A percentile compares a stretch with the other conserved stretches of the same genome.
These are phyloP conservation scores for Hydrocynus forskahlii DNA, from an alignment of 2,797 vertebrate genomes.

Conservation along the genomic window DNA sequence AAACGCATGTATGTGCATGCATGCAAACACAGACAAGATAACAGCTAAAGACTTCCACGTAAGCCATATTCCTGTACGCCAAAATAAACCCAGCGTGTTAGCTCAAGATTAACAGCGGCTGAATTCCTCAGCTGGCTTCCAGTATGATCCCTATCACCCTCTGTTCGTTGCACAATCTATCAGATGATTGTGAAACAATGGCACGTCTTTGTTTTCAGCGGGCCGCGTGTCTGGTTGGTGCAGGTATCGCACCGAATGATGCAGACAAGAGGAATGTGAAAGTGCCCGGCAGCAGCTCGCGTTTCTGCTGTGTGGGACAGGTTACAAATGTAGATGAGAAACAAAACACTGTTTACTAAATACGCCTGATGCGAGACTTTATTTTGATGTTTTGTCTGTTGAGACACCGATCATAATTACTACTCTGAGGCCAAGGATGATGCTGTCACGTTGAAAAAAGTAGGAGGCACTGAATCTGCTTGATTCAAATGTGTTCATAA, in stretches of 20 bases:
- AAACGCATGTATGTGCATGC: neutral
- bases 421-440: neutral
- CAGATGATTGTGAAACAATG: constrained; percentile 51
- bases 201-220: constrained; percentile 46
- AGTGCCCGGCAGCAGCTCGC: constrained; percentile 3
- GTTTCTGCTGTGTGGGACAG: constrained; percentile 18
- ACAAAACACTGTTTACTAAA: constrained; percentile 37
- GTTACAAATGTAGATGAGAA: constrained; percentile 3
- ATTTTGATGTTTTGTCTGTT: constrained; percentile 14
- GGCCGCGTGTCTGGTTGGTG: constrained; percentile 55
- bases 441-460: neutral
- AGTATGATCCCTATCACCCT: constrained; percentile 41
- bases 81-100: constrained; percentile 48
- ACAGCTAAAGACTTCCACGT: neutral
- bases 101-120: constrained; percentile 38
- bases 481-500: neutral
- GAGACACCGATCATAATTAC: constrained; percentile 14
- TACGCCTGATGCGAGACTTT: constrained; percentile 6
- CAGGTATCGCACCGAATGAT: constrained; percentile 56
- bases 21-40: neutral
- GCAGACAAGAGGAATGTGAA: constrained; percentile 53
- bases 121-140: constrained; percentile 45
- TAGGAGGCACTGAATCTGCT: neutral
- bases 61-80: constrained; percentile 14
- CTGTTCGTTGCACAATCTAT: constrained; percentile 46